Conservation (phyloP, 2,113 vertebrate genomes). For the Suricata suricatta region DNA sequence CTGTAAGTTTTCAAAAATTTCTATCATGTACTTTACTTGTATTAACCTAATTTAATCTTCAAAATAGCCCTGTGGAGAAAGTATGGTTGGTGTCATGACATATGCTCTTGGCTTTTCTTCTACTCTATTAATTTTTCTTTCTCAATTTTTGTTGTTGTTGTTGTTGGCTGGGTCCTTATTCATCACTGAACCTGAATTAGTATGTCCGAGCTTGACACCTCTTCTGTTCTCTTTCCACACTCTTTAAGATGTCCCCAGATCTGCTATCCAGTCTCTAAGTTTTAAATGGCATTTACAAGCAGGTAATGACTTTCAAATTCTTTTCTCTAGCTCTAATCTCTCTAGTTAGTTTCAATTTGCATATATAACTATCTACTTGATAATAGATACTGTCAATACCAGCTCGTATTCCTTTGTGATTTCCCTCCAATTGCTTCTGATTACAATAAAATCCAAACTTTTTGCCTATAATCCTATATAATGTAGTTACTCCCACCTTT, state of each 20-base stretch:
- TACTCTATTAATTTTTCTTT: background rate
- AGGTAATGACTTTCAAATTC: background rate
- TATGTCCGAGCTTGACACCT: background rate
- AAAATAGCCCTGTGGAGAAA: background rate
- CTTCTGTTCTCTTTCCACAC: background rate
- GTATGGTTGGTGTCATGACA: background rate
- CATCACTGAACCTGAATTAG: slow-evolving; percentile 26
- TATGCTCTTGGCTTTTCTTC: background rate
- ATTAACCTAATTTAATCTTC: background rate
- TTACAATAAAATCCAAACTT: background rate
- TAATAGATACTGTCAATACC: background rate
- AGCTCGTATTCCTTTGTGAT: background rate
- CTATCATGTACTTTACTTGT: background rate
- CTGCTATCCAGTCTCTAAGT: background rate
- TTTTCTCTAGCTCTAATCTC: background rate
- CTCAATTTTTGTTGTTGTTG: background rate
- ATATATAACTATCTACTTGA: background rate
- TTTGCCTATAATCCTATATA: background rate
- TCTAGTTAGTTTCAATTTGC: background rate
- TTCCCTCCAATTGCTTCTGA: background rate
- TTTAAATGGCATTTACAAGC: background rate
- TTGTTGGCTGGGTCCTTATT: background rate
- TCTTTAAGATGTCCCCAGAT: background rate
- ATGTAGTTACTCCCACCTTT: background rate
- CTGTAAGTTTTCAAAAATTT: background rate